Evolutionary conservation across 2,797 vertebrate genomes (phyloP), one percentile per base, ranked within the genome.

Genomic region (Anguilla pacifica): DNA sequence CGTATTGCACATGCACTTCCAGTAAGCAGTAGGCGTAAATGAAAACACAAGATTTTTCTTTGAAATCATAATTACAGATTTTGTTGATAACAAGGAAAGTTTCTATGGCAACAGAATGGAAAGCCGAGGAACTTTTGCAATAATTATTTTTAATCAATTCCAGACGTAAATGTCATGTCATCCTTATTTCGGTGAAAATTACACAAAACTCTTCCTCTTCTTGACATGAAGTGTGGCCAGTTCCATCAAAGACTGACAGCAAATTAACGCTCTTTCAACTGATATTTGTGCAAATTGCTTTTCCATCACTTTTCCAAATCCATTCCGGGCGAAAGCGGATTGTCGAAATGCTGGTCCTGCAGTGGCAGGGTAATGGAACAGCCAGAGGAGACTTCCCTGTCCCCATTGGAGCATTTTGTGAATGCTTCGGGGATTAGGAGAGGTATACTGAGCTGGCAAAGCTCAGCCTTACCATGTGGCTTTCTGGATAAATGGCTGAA

Each of bases 51-150:
- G 46, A 51, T 49, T 82, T 82, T 25, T 22, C 43, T 49, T n/a
- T 49, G 43, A 49, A 35, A 82, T 82, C 43, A 11, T 51, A 82
- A 82, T 77, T 77, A 5, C 35, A 49, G 28, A 49, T 51, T 77
- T 51, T 82, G 22, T 10, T 11, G 2, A 25, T 82, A 5, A 79
- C 19, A 5, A 39, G 31, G 31, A 35, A 39, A 25, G 43, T 82
- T 82, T 82, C 46, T 82, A 49, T 82, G 46, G 22, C 46, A 82
- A 49, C 43, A 82, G 79, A 82, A 82, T 49, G 79, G 46, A 13
- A 49, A 39, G 74, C 74, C 17, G 39, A 17, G 74, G 35, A 4
- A 43, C 13, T 46, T 43, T 79, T 79, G 15, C 4, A 79, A 79
- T 31, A 35, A 46, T 17, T 22, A 43, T 79, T 79, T 79, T 79